phyloP scores from a whole-genome alignment of 2,888 invertebrate species.

The Neuroscelio doddi region DNA sequence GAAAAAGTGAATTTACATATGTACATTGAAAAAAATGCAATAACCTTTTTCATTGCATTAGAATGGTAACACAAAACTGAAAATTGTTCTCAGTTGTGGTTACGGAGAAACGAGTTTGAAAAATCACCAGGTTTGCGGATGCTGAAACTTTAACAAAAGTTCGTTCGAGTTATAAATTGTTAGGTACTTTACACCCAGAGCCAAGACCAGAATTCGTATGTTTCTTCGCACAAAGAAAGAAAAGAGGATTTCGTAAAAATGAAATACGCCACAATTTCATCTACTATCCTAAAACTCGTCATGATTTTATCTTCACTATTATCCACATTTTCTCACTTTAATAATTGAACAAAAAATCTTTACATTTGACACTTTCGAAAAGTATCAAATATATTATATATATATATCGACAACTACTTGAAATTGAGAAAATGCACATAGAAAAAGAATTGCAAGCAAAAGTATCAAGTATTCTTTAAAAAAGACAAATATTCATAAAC shows the following conservation, averaged over 20 bases:
- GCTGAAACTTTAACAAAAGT: slow-evolving; percentile 32
- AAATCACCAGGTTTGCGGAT: slow-evolving; percentile 32
- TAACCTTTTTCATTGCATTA: slow-evolving; percentile 32
- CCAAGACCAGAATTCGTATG: slow-evolving; percentile 16
- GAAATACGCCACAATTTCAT: background rate
- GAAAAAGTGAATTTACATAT: too few relatives aligned
- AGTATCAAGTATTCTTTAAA: too few relatives aligned
- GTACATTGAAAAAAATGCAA: slow-evolving; percentile 16
- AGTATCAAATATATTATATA: too few relatives aligned
- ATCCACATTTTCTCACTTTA: too few relatives aligned
- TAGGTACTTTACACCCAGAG: slow-evolving; percentile 22
- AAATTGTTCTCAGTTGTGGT: slow-evolving; percentile 27
- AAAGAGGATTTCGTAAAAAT: slow-evolving; percentile 12
- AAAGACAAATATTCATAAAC: too few relatives aligned
- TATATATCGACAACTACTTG: too few relatives aligned
- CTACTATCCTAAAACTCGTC: background rate
- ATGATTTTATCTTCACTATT: too few relatives aligned
- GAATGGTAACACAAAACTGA: slow-evolving; percentile 18
- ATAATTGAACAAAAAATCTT: too few relatives aligned
- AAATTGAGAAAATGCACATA: too few relatives aligned
- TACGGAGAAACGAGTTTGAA: slow-evolving; percentile 20
- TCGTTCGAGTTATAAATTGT: slow-evolving; percentile 30
- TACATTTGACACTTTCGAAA: too few relatives aligned
- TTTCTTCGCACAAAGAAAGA: background rate
- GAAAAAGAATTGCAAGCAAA: too few relatives aligned